Evolutionary conservation across 2,888 invertebrate species (phyloP).

Genomic region (Apotomis turbidana): DNA sequence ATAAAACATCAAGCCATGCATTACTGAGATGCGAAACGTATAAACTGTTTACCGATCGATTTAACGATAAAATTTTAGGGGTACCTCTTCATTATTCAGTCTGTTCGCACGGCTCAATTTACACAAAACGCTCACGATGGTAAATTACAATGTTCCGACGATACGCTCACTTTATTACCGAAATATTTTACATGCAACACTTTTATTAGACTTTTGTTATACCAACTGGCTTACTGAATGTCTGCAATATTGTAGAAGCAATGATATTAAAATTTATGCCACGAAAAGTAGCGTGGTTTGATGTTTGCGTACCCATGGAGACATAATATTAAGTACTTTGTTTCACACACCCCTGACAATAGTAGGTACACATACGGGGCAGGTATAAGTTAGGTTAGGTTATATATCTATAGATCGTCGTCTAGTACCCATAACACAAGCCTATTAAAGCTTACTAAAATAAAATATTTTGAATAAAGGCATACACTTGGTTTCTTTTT

Average conservation of each 20-base stretch:
- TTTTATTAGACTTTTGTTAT: constrained; percentile 38
- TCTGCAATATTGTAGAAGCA: constrained; percentile 31
- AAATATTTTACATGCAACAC: constrained; percentile 38
- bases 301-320: constrained; percentile 2
- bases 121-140: constrained; percentile 26
- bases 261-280: constrained; percentile 29
- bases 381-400: not conserved
- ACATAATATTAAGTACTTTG: not conserved
- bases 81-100: constrained; percentile 42
- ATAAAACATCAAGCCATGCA: constrained; percentile 7
- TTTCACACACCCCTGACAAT: too few relatives aligned
- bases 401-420: too few relatives aligned
- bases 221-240: constrained; percentile 33
- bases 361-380: not conserved
- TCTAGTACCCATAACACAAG: too few relatives aligned
- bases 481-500: too few relatives aligned
- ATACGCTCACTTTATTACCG: constrained; percentile 38
- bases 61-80: constrained; percentile 21
- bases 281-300: constrained; percentile 14
- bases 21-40: constrained; percentile 4
- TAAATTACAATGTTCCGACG: constrained; percentile 40
- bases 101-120: constrained; percentile 39
- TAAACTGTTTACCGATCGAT: constrained; percentile 18
- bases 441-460: too few relatives aligned
- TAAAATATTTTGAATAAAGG: too few relatives aligned